These are phyloP conservation scores for Turritopsis dohrnii DNA, from an alignment of 30 jellyfish, hydroid and myxozoan species.

Conservation along the genomic window DNA sequence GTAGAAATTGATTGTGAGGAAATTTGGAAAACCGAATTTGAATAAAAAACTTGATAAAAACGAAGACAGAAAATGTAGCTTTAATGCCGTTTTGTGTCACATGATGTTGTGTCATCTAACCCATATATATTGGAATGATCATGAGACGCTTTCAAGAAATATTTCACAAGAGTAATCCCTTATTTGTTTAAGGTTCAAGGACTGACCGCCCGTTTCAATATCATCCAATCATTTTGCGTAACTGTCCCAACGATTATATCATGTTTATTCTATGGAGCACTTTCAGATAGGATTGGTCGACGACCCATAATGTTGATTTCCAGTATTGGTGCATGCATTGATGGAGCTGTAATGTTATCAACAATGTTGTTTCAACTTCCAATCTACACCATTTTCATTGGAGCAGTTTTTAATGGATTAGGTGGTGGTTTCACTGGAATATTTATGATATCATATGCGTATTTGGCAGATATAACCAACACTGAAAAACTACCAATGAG, in stretches of 20 bases:
- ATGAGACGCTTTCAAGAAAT: background rate
- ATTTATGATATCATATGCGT: slow-evolving; percentile 43
- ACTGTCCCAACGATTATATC: slow-evolving; percentile 57
- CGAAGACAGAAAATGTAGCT: no score
- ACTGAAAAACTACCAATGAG: slow-evolving; percentile 48
- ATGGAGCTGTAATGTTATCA: slow-evolving; percentile 16
- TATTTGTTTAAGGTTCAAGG: background rate
- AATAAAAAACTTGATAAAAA: no score
- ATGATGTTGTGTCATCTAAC: no score
- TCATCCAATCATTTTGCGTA: slow-evolving; percentile 35
- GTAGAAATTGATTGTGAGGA: no score
- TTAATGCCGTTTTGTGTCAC: no score
- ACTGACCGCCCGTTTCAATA: slow-evolving; percentile 49
- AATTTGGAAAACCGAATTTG: no score
- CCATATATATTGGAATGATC: no score
- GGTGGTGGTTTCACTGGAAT: slow-evolving; percentile 73
- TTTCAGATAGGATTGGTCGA: slow-evolving; percentile 82
- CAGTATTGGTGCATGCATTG: slow-evolving; percentile 37
- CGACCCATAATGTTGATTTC: slow-evolving; percentile 48
- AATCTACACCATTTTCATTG: slow-evolving; percentile 38
- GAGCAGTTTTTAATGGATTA: slow-evolving; percentile 53
- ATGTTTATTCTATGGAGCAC: slow-evolving; percentile 51
- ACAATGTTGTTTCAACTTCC: slow-evolving; percentile 61
- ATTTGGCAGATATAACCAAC: slow-evolving; percentile 66
- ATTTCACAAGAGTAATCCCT: background rate